Percentiles rank a stretch among this genome's conserved stretches.
phyloP scores from a whole-genome alignment of 2,888 invertebrate genomes.

The Sericinus montela region DNA sequence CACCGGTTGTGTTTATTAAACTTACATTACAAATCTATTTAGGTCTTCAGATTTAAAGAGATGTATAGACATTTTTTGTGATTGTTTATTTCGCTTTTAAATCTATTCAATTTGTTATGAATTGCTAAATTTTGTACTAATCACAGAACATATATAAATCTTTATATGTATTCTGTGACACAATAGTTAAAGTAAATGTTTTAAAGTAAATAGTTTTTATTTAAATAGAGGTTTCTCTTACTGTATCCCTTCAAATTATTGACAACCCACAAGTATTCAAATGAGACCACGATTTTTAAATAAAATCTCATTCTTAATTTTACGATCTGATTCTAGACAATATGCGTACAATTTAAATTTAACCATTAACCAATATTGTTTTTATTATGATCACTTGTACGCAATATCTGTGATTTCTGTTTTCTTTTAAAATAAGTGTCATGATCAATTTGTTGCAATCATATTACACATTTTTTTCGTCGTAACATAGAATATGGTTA shows the following conservation, averaged over 20 bases:
- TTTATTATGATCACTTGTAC: background rate
- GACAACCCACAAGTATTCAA: no score
- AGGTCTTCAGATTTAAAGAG: background rate
- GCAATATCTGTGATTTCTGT: no score
- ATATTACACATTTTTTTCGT: no score
- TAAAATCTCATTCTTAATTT: background rate
- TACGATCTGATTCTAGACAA: background rate
- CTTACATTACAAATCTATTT: constrained; percentile 1
- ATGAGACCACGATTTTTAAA: constrained; percentile 1
- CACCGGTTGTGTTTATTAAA: constrained; percentile 17
- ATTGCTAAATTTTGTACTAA: background rate
- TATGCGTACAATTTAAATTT: background rate
- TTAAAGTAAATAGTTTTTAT: no score
- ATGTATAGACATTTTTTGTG: background rate
- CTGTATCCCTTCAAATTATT: constrained; percentile 11
- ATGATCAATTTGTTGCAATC: no score
- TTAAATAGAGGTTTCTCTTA: background rate
- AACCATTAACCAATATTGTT: constrained; percentile 8
- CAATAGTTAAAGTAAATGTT: no score
- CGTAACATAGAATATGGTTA: no score
- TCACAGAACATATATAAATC: background rate
- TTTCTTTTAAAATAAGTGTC: no score
- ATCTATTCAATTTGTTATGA: background rate
- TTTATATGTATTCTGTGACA: no score
- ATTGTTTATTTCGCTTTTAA: background rate